These are phyloP conservation scores for Ormyrus labotus DNA, from an alignment of 2,888 invertebrate species.

Conservation along the genomic window DNA sequence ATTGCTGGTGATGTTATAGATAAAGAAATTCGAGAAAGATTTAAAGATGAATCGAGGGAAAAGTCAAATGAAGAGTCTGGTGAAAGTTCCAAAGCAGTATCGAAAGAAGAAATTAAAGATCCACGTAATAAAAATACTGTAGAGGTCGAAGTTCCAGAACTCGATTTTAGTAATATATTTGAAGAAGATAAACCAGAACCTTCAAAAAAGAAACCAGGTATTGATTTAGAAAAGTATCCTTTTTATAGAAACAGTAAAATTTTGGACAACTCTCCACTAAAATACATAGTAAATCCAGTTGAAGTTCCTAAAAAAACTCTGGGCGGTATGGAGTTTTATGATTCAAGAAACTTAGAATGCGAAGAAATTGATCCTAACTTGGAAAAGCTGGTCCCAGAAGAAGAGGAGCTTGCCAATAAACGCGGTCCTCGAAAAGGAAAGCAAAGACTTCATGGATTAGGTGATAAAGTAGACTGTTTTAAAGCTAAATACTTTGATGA, in stretches of 20 bases:
- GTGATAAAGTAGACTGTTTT: conserved; percentile 85
- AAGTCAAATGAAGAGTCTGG: conserved; percentile 65
- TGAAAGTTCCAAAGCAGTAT: conserved; percentile 59
- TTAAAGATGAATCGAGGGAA: conserved; percentile 61
- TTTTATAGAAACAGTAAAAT: conserved; percentile 78
- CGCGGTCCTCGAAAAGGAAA: conserved; percentile 64
- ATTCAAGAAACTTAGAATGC: conserved; percentile 77
- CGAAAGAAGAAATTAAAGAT: conserved; percentile 66
- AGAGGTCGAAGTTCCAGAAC: conserved; percentile 67
- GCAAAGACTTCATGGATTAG: conserved; percentile 80
- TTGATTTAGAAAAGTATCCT: conserved; percentile 80
- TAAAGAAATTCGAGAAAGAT: conserved; percentile 66
- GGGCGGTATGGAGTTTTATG: conserved; percentile 85
- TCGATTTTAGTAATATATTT: conserved; percentile 62
- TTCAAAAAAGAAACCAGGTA: conserved; percentile 42
- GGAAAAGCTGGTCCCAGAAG: conserved; percentile 67
- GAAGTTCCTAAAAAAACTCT: conserved; percentile 81
- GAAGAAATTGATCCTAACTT: conserved; percentile 71
- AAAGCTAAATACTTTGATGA: conserved; percentile 86
- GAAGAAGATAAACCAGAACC: conserved; percentile 59
- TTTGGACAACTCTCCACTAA: conserved; percentile 80
- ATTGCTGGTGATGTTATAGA: conserved; percentile 64
- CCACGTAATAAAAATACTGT: conserved; percentile 62
- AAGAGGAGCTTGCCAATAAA: conserved; percentile 66
- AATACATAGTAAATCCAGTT: conserved; percentile 82